Evolutionary conservation across 1,140 invertebrate genomes (phyloP).

Genomic region (Ips nitidus): DNA sequence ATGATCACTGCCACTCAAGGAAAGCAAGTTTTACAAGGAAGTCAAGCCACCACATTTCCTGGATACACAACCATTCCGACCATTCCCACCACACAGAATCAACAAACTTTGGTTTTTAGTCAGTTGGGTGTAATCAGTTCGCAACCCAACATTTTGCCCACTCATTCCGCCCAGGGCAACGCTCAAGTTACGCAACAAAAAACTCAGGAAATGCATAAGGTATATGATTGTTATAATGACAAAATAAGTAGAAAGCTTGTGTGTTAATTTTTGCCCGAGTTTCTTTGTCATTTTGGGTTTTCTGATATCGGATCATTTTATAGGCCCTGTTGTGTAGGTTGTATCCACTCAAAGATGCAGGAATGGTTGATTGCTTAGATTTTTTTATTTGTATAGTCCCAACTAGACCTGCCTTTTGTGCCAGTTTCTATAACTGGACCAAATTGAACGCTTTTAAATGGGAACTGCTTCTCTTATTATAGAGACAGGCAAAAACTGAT

Average conservation of each 20-base stretch:
- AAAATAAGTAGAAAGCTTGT: neutral
- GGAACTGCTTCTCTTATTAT: too few relatives aligned
- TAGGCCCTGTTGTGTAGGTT: too few relatives aligned
- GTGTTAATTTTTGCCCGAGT: too few relatives aligned
- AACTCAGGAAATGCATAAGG: conserved; percentile 49
- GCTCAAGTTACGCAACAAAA: conserved; percentile 54
- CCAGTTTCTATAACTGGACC: too few relatives aligned
- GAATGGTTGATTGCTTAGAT: too few relatives aligned
- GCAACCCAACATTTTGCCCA: conserved; percentile 65
- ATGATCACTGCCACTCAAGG: conserved; percentile 74
- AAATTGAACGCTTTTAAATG: too few relatives aligned
- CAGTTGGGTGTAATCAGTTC: conserved; percentile 74
- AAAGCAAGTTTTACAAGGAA: conserved; percentile 65
- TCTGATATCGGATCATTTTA: too few relatives aligned
- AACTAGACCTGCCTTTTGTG: too few relatives aligned
- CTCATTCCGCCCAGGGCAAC: conserved; percentile 51
- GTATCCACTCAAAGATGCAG: too few relatives aligned
- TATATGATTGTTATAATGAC: conserved; percentile 14
- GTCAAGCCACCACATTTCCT: conserved; percentile 64
- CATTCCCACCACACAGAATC: conserved; percentile 73
- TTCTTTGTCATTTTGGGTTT: too few relatives aligned
- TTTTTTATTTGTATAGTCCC: too few relatives aligned
- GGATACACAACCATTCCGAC: conserved; percentile 73
- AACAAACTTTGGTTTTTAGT: conserved; percentile 78
- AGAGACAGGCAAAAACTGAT: too few relatives aligned